Base-by-base conservation (phyloP, 2,113 vertebrate genomes). In the Lophotis ruficrista region DNA sequence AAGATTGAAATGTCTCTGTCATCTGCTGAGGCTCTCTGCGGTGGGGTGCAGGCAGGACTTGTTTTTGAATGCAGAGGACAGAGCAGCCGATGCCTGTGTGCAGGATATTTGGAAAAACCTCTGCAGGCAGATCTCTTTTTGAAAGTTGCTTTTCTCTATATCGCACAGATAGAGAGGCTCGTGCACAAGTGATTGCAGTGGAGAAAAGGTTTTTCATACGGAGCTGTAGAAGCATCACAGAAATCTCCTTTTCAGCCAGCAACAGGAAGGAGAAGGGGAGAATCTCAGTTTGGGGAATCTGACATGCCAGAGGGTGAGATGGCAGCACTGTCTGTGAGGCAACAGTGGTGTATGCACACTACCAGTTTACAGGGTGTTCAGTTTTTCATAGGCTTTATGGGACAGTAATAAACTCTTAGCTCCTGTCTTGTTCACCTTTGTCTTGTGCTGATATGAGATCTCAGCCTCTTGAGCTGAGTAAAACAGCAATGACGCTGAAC, bases 211-310 rank as follows among this genome's bases (percentile, higher is more conserved):
- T 86, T 69, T 76, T 58, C 47, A 50, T 23, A 58, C 7, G 23
- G 58, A 92, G 8, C 8, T 78, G 12, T 37, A 77, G 38, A 38
- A 83, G 22, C 2, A 1, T 53, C 12, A 14, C 22, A 69, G 54
- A 77, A 90, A 45, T 7, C 43, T 45, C 24, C 4, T 78, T 86
- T 80, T 81, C 17, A 16, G 14, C 6, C 3, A 33, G 6, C 12
- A 71, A 1, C 0, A 3, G 27, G 7, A 54, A 4, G 19, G n/a
- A 75, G 14, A 60, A 8, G 4, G 18, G 12, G 33, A 62, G 9
- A 27, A 37, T 82, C 45, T 76, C 5, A 15, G 13, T 77, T 45
- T 83, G 37, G 84, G 24, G 37, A 16, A 43, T 19, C 19, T 35
- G 25, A 53, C 0, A 0, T 62, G 23, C 41, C n/a, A 82, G 17